phyloP scores from a whole-genome alignment of 2,797 vertebrate genomes.

The Miichthys miiuy region DNA sequence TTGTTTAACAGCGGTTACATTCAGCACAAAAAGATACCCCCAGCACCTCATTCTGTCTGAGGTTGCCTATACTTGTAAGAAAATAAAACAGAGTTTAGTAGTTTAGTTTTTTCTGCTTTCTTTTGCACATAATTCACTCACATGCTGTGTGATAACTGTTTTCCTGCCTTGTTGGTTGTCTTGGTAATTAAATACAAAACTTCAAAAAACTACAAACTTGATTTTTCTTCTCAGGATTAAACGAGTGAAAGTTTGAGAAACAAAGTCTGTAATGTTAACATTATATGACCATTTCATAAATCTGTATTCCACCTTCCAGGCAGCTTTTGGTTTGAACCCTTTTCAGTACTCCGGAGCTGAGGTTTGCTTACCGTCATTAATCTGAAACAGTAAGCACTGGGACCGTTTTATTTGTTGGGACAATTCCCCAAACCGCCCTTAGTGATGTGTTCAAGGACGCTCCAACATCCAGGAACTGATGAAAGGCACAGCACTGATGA shows the following conservation, averaged over 20 bases:
- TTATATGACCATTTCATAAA: not conserved
- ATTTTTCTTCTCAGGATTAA: not conserved
- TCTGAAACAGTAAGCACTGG: not conserved
- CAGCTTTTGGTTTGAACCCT: not conserved
- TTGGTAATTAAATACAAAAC: not conserved
- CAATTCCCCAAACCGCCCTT: not conserved
- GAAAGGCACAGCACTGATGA: not conserved
- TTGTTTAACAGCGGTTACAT: too few species aligned
- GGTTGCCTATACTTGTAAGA: not conserved
- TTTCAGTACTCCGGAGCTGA: not conserved
- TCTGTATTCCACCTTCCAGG: not conserved
- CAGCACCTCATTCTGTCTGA: too few species aligned
- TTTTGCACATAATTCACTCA: not conserved
- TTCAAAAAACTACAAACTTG: not conserved
- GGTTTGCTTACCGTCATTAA: not conserved
- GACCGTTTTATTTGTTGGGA: not conserved
- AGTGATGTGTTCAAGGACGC: not conserved
- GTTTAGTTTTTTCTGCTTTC: not conserved
- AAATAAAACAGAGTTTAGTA: not conserved
- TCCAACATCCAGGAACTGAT: not conserved
- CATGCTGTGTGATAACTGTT: not conserved
- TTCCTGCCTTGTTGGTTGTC: not conserved
- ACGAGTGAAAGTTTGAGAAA: not conserved
- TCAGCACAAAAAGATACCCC: too few species aligned
- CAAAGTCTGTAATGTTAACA: not conserved